Base-by-base conservation (phyloP, 2,888 invertebrate species). In the Capitulum mitella region DNA sequence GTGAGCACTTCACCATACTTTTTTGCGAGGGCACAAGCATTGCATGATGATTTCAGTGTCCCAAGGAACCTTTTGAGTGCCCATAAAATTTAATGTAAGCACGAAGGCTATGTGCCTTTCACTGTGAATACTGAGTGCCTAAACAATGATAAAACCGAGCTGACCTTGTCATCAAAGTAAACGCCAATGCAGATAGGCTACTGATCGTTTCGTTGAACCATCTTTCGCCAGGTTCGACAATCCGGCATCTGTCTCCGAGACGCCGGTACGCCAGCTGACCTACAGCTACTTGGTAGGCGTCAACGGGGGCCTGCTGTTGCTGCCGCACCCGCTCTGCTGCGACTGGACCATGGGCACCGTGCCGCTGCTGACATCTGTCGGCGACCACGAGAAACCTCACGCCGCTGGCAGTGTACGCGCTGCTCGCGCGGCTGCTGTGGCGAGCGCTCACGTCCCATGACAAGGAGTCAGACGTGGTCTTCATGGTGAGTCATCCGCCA, bases 281-380 rank as follows among this genome's bases (percentile, higher is more conserved):
- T 97, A 93, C 87, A 93, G 94, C 86, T 97, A 97, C 87, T 89
- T 98, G 82, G 91, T 95, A 81, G 92, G 94, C 78, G 89, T 97
- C 82, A 98, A 98, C 87, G 89, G 92, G 78, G 95, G 95, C 93
- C 88, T 98, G 82, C 88, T 98, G 82, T 89, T 97, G 78, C 91
- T 94, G 84, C 98, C 98, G 2, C 92, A 92, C 83, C 85, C 87
- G 64, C 89, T 98, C 79, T 97, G 97, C 87, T 97, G 97, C 86
- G 98, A 98, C 87, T 98, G 97, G 97, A 98, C 97, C 76, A 98
- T 98, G 98, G 97, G 95, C 78, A 95, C 95, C 12, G 92, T 98
- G 79, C 93, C 96, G 0, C 86, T 98, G 79, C 88, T 98, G 77
- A 90, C 91, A 83, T 91, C 92, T 58, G 89, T 95, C 85, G 84